Evolutionary conservation across 1,140 invertebrate species (phyloP), one percentile per base, ranked within the genome.

Genomic region (Heliconius melpomene): DNA sequence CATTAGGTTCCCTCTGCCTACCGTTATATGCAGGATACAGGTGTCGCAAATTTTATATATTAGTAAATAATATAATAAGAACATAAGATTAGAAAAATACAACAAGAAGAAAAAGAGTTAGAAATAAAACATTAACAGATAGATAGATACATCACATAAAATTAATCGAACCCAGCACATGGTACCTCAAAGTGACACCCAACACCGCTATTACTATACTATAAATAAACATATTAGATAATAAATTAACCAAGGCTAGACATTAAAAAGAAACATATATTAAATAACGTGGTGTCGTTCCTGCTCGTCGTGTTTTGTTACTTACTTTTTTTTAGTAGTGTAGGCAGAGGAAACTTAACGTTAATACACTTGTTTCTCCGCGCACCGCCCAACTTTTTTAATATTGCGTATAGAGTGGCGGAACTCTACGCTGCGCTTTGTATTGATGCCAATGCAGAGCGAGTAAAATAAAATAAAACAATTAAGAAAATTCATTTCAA

Each of bases 141-240:
- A 66, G 60, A 26, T 66, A 66, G 50, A 52, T 52, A 52, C n/a
- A 60, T 60, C 60, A 66, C 60, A 66, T 66, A 26, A 74, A 74
- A 76, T 79, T 73, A 66, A 73, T 75, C 46, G 29, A 54, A 57
- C 54, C 46, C 26, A 66, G n/a, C 60, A 66, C 60, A 66, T 66
- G 60, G 60, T 66, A n/a, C 60, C 60, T 66, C 60, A 66, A 29
- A 13, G 23, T 60, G 83, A 82, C 82, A 84, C 79, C 57, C 26
- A 66, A 84, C 79, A 82, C 77, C 77, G 50, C 54, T 70, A 72
- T 78, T 40, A 77, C 76, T 75, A 79, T 80, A 84, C 82, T 78
- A 84, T 84, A 84, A 84, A 84, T 82, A 80, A 84, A 71, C 54
- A n/a, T 74, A 84, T 84, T 84, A 80, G 79, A 84, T 79, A 57